Evolutionary conservation across 2,888 invertebrate species (phyloP).

Genomic region (Cabera pusaria): DNA sequence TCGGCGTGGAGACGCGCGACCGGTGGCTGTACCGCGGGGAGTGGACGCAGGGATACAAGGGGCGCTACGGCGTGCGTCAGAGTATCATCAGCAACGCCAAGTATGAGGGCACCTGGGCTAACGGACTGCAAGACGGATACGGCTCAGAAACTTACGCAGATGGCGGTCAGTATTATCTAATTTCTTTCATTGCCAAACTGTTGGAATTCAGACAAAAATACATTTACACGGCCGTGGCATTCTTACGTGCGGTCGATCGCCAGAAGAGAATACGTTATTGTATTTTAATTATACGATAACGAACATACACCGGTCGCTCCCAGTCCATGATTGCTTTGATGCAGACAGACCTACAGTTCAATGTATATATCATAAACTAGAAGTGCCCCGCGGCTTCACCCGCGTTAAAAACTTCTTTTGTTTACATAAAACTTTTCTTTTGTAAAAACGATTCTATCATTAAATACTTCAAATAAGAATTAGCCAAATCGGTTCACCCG

Average conservation of each 20-base stretch:
- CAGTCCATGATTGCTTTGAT: constrained; percentile 10
- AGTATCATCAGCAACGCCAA: constrained; percentile 97
- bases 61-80: constrained; percentile 98
- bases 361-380: no score
- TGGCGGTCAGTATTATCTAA: constrained; percentile 90
- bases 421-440: no score
- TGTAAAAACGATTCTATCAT: no score
- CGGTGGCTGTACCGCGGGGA: constrained; percentile 99
- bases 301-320: constrained; percentile 18
- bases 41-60: constrained; percentile 99
- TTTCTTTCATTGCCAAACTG: constrained; percentile 60
- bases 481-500: no score
- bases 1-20: constrained; percentile 98
- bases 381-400: no score
- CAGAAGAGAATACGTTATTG: constrained; percentile 45
- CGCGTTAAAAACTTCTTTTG: no score
- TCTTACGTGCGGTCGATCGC: constrained; percentile 47
- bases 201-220: constrained; percentile 66
- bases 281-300: constrained; percentile 41
- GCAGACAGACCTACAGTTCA: no score
- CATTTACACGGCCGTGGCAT: constrained; percentile 65
- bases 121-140: constrained; percentile 99
- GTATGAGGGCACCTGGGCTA: constrained; percentile 99
- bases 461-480: no score
- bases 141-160: constrained; percentile 99